phyloP scores from a whole-genome alignment of 35 echinoderm and acorn worm genomes.

The Stichopus chloronotus region DNA sequence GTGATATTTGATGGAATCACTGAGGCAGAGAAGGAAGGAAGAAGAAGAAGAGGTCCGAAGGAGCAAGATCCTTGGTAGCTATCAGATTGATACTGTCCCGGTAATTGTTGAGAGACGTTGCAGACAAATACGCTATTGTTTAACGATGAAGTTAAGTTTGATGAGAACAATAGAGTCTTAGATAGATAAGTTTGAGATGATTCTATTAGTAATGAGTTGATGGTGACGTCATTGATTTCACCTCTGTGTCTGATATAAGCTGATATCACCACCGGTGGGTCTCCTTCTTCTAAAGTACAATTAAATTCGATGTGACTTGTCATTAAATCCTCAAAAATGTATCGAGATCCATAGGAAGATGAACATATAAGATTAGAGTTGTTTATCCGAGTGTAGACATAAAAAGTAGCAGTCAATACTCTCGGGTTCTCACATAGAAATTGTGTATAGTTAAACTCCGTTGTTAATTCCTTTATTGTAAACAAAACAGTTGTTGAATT shows the following conservation, averaged over 20 bases:
- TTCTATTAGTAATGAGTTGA: neutral
- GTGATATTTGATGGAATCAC: neutral
- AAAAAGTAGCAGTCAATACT: neutral
- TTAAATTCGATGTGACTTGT: neutral
- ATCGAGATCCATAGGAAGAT: neutral
- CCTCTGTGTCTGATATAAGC: neutral
- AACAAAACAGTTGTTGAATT: constrained; percentile 7
- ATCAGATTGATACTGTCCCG: neutral
- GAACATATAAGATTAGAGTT: neutral
- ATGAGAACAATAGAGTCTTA: neutral
- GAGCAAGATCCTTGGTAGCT: constrained; percentile 20
- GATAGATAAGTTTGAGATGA: neutral
- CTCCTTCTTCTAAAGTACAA: neutral
- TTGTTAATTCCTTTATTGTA: neutral
- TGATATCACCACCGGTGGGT: neutral
- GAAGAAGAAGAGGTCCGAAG: neutral
- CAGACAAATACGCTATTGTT: constrained; percentile 10
- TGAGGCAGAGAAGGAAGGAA: neutral
- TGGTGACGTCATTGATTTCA: constrained; percentile 15
- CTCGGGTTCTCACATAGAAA: neutral
- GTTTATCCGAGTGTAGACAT: neutral
- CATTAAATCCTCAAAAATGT: neutral
- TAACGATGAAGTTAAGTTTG: neutral
- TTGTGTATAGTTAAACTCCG: neutral
- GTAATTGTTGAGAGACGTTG: constrained; percentile 28